Evolutionary conservation across 2,797 vertebrate species (phyloP).

Genomic region (Allobates femoralis): DNA sequence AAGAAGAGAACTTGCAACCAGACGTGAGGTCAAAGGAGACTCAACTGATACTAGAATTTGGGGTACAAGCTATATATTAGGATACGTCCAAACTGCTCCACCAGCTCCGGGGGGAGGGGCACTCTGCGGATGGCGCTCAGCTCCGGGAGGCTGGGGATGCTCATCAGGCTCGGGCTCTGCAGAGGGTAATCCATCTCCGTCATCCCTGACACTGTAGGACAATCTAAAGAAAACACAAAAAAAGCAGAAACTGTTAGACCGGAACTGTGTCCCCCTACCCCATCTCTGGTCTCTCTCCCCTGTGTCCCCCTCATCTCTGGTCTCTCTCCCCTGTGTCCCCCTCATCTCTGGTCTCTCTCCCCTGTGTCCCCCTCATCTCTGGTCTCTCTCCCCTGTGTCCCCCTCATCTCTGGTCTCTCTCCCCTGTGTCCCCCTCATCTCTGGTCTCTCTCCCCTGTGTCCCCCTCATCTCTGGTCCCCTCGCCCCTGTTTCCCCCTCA

Average conservation of each 20-base stretch:
- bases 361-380: background rate
- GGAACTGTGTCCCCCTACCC: too few species aligned
- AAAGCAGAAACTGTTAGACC: too few species aligned
- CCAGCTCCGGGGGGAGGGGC: slow-evolving; percentile 93
- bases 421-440: too few species aligned
- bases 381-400: too few species aligned
- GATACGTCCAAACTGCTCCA: slow-evolving; percentile 99
- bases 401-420: too few species aligned
- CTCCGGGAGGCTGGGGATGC: slow-evolving; percentile 91
- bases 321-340: background rate
- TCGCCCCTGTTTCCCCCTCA: too few species aligned
- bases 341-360: background rate
- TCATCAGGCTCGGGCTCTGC: slow-evolving; percentile 89
- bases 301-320: too few species aligned
- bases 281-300: background rate
- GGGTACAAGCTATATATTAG: slow-evolving; percentile 65
- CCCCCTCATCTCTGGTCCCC: too few species aligned
- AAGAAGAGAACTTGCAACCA: too few species aligned
- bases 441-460: too few species aligned
- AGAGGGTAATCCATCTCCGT: slow-evolving; percentile 98
- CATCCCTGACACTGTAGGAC: slow-evolving; percentile 91
- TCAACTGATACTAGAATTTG: background rate
- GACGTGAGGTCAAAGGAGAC: too few species aligned
- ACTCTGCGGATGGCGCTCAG: slow-evolving; percentile 90
- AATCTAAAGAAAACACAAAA: slow-evolving; percentile 63